Conservation (phyloP, 2,113 vertebrate species). For the Isichthys henryi region DNA sequence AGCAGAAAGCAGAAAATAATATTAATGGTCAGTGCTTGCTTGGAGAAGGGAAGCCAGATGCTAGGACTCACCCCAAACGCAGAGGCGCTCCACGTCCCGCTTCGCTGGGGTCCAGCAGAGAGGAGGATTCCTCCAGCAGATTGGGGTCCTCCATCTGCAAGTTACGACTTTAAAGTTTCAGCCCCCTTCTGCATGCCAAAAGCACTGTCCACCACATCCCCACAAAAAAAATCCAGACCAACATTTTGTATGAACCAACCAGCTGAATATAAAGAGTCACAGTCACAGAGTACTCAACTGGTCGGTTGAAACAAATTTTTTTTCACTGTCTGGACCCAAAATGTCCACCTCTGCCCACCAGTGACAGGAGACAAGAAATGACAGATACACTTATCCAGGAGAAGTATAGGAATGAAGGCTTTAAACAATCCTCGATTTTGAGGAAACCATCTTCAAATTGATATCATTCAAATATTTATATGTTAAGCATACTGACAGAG, state of each 20-base stretch:
- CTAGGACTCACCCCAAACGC: conserved; percentile 76
- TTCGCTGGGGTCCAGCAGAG: conserved; percentile 82
- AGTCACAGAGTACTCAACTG: too few species aligned
- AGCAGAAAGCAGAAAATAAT: neutral
- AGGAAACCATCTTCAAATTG: neutral
- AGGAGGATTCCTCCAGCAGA: conserved; percentile 87
- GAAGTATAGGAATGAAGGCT: neutral
- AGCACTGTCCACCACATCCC: conserved; percentile 62
- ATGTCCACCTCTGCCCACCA: conserved; percentile 51
- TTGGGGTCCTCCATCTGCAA: conserved; percentile 98
- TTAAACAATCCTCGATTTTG: neutral
- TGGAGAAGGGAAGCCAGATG: neutral
- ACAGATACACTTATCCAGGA: neutral
- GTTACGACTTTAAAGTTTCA: conserved; percentile 63
- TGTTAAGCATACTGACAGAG: neutral
- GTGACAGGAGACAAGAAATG: conserved; percentile 70
- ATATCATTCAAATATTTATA: neutral
- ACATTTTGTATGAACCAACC: too few species aligned
- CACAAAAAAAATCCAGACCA: conserved; percentile 37
- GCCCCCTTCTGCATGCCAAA: conserved; percentile 83
- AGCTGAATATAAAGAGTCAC: too few species aligned
- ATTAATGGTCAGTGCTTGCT: neutral
- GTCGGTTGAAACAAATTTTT: too few species aligned
- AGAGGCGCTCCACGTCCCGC: conserved; percentile 74
- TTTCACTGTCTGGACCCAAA: too few species aligned